These are phyloP conservation scores for Theristicus caerulescens DNA, from an alignment of 2,113 vertebrate species.

Conservation along the genomic window DNA sequence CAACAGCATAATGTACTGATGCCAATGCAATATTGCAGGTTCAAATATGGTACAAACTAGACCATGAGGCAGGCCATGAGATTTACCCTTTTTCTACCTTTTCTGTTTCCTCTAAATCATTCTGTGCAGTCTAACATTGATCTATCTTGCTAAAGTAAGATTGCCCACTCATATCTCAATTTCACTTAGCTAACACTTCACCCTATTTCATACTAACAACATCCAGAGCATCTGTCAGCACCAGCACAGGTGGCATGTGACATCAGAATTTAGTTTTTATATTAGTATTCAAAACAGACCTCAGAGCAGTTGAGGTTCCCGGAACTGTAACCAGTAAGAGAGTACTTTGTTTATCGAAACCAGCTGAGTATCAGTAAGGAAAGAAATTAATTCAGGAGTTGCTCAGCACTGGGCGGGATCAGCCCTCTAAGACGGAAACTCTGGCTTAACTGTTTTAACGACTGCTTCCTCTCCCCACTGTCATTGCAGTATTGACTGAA, in stretches of 20 bases:
- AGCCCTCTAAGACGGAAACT: not conserved
- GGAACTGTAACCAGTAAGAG: not conserved
- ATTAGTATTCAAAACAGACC: not conserved
- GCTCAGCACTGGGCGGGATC: not conserved
- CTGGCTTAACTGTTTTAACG: not conserved
- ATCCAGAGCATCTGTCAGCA: not conserved
- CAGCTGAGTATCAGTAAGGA: not conserved
- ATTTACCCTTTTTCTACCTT: not conserved
- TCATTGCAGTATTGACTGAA: not conserved
- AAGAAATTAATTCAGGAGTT: not conserved
- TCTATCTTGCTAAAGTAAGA: not conserved
- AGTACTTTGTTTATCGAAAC: not conserved
- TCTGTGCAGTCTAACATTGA: not conserved
- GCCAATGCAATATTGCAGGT: not conserved
- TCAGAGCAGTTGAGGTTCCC: not conserved
- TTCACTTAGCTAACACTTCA: not conserved
- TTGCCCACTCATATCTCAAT: not conserved
- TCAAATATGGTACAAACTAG: not conserved
- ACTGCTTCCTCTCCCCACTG: not conserved
- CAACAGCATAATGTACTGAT: not conserved
- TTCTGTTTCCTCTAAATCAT: not conserved
- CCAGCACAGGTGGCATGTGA: not conserved
- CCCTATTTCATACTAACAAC: not conserved
- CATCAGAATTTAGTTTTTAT: not conserved
- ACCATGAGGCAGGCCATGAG: too few relatives aligned